Conservation (phyloP, 2,113 vertebrate genomes). For the Catharus minimus region DNA sequence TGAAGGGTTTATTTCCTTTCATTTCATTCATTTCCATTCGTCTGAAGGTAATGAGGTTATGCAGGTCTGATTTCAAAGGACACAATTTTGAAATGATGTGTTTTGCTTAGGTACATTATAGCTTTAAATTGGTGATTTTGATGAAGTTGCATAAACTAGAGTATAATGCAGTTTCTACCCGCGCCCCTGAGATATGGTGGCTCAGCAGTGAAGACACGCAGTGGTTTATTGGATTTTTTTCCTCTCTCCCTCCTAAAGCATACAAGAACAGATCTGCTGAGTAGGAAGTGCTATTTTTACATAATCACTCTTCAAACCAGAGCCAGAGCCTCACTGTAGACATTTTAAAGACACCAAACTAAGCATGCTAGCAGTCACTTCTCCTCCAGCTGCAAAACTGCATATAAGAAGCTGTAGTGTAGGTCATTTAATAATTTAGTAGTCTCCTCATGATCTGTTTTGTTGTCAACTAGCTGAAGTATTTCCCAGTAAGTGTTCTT, state of each 20-base stretch:
- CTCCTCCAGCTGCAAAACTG: constrained; percentile 17
- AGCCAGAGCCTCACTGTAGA: constrained; percentile 21
- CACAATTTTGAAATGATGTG: constrained; percentile 12
- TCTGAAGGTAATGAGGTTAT: constrained; percentile 37
- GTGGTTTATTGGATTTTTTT: neutral
- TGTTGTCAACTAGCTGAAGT: neutral
- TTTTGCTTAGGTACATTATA: constrained; percentile 20
- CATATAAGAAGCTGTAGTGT: neutral
- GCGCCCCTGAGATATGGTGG: neutral
- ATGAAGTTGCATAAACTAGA: constrained; percentile 43
- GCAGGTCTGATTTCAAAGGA: constrained; percentile 34
- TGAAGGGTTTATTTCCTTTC: constrained; percentile 49
- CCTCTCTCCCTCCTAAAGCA: neutral
- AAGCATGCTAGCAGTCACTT: constrained; percentile 2
- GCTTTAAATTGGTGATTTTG: constrained; percentile 32
- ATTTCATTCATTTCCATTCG: constrained; percentile 45
- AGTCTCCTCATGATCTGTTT: neutral
- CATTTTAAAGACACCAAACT: constrained; percentile 35
- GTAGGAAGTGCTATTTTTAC: constrained; percentile 67
- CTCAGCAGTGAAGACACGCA: constrained; percentile 17
- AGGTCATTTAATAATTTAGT: constrained; percentile 2
- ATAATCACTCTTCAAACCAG: constrained; percentile 43
- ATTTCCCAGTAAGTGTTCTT: neutral
- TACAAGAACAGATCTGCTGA: constrained; percentile 59
- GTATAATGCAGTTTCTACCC: neutral